Evolutionary conservation across 1,140 invertebrate genomes (phyloP).

Genomic region (Hyposmocoma kahamanoa): DNA sequence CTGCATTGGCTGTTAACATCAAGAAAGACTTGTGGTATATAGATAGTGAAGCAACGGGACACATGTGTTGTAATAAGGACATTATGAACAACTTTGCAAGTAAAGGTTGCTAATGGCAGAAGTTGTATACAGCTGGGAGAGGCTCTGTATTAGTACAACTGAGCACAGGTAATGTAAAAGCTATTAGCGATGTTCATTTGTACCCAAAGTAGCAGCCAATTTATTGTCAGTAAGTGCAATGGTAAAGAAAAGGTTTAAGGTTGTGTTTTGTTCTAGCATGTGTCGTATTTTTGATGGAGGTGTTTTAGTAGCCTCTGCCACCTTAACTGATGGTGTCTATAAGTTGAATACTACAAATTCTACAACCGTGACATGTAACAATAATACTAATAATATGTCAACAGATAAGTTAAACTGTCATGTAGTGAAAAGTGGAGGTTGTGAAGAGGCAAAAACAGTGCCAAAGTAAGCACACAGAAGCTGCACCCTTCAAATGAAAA

Average conservation of each 20-base stretch:
- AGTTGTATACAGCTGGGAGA: not conserved
- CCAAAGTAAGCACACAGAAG: not conserved
- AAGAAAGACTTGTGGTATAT: constrained; percentile 13
- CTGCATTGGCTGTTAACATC: not conserved
- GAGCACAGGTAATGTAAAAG: not conserved
- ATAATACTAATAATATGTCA: not conserved
- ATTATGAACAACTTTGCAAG: not conserved
- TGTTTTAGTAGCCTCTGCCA: not conserved
- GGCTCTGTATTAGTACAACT: not conserved
- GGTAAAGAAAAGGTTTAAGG: not conserved
- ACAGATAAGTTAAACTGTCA: not conserved
- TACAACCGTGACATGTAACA: not conserved
- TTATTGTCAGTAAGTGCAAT: constrained; percentile 1
- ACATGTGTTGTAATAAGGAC: constrained; percentile 9
- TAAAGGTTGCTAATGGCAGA: constrained; percentile 5
- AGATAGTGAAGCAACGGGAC: constrained; percentile 18
- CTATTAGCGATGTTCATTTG: constrained; percentile 4
- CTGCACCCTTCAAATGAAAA: not conserved
- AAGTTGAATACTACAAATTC: not conserved
- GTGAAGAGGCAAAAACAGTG: not conserved
- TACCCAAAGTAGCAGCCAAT: constrained; percentile 2
- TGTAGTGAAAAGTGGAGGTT: not conserved
- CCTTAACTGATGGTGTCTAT: not conserved
- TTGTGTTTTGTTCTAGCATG: not conserved
- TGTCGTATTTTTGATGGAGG: constrained; percentile 6